Evolutionary conservation across 1,140 invertebrate species (phyloP).

Genomic region (Sycobia sp.): DNA sequence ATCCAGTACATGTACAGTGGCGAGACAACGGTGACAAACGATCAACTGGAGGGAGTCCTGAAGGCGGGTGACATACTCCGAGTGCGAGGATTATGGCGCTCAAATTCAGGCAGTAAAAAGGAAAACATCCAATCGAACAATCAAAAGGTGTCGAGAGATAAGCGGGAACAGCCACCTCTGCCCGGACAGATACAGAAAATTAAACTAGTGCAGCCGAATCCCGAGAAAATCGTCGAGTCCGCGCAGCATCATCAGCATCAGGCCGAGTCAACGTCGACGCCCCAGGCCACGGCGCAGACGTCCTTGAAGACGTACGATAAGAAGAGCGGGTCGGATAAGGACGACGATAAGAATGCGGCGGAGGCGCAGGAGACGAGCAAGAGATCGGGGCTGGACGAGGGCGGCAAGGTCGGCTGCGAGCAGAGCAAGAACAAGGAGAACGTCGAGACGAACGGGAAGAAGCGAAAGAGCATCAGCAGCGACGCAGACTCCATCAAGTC

Average conservation of each 20-base stretch:
- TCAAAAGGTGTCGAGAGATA: conserved; percentile 54
- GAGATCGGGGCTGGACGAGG: too few relatives aligned
- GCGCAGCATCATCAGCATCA: conserved; percentile 3
- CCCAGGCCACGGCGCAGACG: conserved; percentile 21
- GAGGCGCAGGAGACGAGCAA: too few relatives aligned
- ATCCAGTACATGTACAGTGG: conserved; percentile 88
- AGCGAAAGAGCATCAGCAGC: conserved; percentile 47
- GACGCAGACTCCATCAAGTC: conserved; percentile 55
- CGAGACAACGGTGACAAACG: conserved; percentile 83
- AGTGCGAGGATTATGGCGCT: conserved; percentile 69
- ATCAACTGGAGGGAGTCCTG: conserved; percentile 77
- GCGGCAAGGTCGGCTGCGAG: conserved; percentile 38
- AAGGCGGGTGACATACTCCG: conserved; percentile 80
- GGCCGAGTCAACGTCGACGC: neutral
- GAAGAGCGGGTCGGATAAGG: conserved; percentile 39
- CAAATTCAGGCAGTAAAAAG: conserved; percentile 63
- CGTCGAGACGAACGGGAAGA: conserved; percentile 51
- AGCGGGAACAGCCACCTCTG: conserved; percentile 45
- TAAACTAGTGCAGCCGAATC: conserved; percentile 53
- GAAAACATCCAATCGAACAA: conserved; percentile 57
- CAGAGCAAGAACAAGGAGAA: conserved; percentile 56
- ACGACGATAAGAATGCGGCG: too few relatives aligned
- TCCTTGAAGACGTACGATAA: conserved; percentile 40
- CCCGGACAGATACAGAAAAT: conserved; percentile 58
- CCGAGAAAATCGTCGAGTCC: conserved; percentile 47